A percentile compares a stretch with the other conserved stretches of the same genome.
Evolutionary conservation across 1,140 invertebrate species (phyloP).

Genomic region (Hetaerina americana): DNA sequence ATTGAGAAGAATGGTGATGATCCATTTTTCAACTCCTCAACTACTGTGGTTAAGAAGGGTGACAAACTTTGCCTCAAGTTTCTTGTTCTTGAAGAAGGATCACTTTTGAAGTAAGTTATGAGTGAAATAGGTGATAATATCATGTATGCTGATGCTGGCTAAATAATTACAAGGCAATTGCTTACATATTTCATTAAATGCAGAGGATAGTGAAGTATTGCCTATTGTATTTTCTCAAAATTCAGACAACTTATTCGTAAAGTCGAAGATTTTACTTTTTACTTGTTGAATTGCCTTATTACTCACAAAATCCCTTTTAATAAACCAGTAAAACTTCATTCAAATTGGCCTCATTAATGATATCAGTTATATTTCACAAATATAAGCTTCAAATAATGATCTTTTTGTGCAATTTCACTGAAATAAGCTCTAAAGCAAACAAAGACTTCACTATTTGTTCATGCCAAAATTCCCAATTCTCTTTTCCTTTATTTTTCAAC

Average conservation of each 20-base stretch:
- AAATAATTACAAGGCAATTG: background rate
- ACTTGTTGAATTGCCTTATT: no score
- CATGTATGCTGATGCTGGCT: background rate
- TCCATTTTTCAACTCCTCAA: constrained; percentile 43
- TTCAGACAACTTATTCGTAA: background rate
- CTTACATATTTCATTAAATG: background rate
- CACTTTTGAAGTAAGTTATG: constrained; percentile 53
- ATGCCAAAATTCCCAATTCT: no score
- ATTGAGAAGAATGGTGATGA: constrained; percentile 29
- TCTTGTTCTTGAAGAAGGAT: constrained; percentile 43
- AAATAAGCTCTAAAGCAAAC: no score
- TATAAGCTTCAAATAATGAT: no score
- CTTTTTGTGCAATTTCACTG: no score
- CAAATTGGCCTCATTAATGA: no score
- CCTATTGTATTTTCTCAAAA: background rate
- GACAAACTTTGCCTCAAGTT: constrained; percentile 56
- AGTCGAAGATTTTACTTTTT: background rate
- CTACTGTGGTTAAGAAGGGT: constrained; percentile 55
- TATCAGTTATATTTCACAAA: no score
- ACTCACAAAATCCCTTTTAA: no score
- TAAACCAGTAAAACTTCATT: no score
- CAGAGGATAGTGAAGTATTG: background rate
- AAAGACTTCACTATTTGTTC: no score
- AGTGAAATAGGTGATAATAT: no score
- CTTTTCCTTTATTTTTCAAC: no score